phyloP scores from a whole-genome alignment of 2,113 vertebrate species.

The Hyaena hyaena region DNA sequence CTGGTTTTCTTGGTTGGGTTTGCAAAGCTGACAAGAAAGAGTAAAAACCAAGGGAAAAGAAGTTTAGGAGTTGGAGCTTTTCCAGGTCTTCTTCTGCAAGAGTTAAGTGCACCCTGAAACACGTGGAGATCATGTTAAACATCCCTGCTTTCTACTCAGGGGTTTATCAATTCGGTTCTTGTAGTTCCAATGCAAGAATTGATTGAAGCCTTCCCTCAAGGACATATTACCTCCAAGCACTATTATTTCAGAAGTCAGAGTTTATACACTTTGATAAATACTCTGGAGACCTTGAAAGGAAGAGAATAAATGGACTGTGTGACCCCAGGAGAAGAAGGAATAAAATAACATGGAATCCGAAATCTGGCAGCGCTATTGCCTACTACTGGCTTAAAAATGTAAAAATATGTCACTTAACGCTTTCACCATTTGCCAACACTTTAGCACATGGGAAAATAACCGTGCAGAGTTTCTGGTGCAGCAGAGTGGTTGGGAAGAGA shows the following conservation, averaged over 20 bases:
- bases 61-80: not conserved
- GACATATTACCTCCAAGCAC: not conserved
- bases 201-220: not conserved
- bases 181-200: not conserved
- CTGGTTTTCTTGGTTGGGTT: not conserved
- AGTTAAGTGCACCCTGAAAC: not conserved
- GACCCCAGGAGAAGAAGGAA: not conserved
- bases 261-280: slow-evolving; percentile 26
- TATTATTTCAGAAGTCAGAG: slow-evolving; percentile 18
- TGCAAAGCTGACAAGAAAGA: not conserved
- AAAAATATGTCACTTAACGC: slow-evolving; percentile 49
- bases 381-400: slow-evolving; percentile 52
- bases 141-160: not conserved
- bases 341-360: not conserved
- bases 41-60: not conserved
- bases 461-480: not conserved
- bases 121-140: not conserved
- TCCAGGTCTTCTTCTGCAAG: not conserved
- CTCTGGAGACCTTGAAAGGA: not conserved
- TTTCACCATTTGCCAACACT: not conserved
- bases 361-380: not conserved
- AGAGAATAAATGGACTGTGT: not conserved
- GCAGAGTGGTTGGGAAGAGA: slow-evolving; percentile 29
- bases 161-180: not conserved
- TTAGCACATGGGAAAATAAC: not conserved